These are phyloP conservation scores for Gymnobelideus leadbeateri DNA, from an alignment of 2,113 vertebrate genomes.

Conservation along the genomic window DNA sequence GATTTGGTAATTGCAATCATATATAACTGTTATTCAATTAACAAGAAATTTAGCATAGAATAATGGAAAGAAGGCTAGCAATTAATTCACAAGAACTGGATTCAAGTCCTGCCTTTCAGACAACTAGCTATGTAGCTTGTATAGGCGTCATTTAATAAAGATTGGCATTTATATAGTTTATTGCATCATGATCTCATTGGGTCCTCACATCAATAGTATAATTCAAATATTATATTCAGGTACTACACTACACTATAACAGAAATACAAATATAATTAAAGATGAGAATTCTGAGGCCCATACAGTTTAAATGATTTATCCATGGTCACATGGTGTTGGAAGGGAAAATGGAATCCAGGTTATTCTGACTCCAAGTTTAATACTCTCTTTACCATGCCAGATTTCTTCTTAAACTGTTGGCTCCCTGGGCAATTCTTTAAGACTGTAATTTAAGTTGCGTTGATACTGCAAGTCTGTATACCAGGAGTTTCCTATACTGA, in stretches of 20 bases:
- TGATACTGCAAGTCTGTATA: background rate
- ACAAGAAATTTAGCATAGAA: background rate
- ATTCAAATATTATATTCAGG: background rate
- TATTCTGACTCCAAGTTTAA: background rate
- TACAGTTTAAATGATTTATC: background rate
- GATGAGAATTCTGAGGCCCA: background rate
- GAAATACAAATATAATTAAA: background rate
- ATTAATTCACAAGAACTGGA: background rate
- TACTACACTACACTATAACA: background rate
- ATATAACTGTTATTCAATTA: background rate
- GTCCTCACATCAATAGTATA: background rate
- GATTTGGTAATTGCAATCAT: slow-evolving; percentile 78
- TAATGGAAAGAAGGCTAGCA: background rate
- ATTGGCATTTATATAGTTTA: background rate
- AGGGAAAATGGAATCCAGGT: background rate
- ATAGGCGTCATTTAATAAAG: background rate
- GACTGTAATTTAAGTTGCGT: background rate
- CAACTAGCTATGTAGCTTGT: background rate
- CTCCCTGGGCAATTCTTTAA: background rate
- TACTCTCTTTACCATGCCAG: background rate
- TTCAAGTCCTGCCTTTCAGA: background rate
- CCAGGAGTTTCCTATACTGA: background rate
- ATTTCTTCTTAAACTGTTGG: background rate
- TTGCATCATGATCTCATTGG: background rate
- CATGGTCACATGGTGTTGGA: background rate